A percentile compares a stretch with the other conserved stretches of the same genome.
These are phyloP conservation scores for Ophraella communa DNA, from an alignment of 2,888 invertebrate genomes.

Conservation along the genomic window DNA sequence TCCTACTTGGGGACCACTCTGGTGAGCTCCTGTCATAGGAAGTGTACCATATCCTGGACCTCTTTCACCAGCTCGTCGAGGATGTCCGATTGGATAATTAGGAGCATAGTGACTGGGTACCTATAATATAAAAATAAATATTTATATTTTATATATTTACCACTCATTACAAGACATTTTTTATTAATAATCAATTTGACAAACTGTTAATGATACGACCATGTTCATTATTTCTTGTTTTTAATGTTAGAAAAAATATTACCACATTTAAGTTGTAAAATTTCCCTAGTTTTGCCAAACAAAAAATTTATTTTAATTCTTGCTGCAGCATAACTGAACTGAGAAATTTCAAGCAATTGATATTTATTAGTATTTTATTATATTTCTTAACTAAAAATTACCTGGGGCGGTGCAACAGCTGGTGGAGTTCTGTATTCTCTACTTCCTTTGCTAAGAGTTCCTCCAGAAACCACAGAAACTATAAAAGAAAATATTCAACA, in stretches of 20 bases:
- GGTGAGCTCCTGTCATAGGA: conserved; percentile 66
- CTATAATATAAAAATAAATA: neutral
- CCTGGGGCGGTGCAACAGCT: conserved; percentile 92
- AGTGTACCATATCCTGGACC: conserved; percentile 84
- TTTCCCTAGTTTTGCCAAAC: no score
- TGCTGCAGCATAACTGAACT: no score
- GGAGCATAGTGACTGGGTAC: conserved; percentile 97
- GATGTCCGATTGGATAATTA: conserved; percentile 87
- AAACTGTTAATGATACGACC: no score
- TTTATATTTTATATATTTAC: neutral
- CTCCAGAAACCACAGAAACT: conserved; percentile 52
- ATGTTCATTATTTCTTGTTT: no score
- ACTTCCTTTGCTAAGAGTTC: conserved; percentile 73
- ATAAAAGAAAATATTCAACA: conserved; percentile 34
- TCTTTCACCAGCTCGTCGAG: conserved; percentile 62
- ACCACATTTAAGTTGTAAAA: no score
- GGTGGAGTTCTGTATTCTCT: conserved; percentile 95
- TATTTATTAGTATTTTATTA: neutral
- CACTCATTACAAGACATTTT: no score
- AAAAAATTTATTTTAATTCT: no score
- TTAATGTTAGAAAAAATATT: no score
- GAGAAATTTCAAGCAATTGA: neutral
- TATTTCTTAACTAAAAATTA: conserved; percentile 6
- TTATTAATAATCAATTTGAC: no score
- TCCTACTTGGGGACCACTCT: conserved; percentile 65